phyloP scores from a whole-genome alignment of 1,140 invertebrate genomes.

The Trichonephila clavipes region DNA sequence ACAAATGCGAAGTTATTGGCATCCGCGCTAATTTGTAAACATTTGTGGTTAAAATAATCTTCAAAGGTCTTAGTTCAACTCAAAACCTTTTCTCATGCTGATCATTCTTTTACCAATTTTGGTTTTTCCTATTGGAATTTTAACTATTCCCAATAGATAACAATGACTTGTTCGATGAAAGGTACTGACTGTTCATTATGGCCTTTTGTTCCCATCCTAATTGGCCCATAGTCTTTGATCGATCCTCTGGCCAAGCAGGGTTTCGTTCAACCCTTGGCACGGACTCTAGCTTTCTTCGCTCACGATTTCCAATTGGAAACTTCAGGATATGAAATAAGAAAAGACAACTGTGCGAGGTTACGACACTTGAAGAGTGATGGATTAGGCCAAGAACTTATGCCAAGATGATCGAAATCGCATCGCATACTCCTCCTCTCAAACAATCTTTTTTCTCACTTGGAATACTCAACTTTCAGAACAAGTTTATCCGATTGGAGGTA shows the following conservation, averaged over 20 bases:
- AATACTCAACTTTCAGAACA: no score
- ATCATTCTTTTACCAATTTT: no score
- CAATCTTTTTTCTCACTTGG: background rate
- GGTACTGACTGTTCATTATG: background rate
- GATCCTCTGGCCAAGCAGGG: background rate
- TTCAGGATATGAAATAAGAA: background rate
- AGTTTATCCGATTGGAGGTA: no score
- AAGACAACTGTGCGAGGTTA: constrained; percentile 1
- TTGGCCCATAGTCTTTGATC: background rate
- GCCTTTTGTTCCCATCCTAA: background rate
- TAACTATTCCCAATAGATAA: no score
- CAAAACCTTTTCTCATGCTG: no score
- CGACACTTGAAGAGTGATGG: constrained; percentile 25
- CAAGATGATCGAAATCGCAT: background rate
- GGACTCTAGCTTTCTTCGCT: background rate
- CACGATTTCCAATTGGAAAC: background rate
- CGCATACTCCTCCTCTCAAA: background rate
- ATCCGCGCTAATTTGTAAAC: no score
- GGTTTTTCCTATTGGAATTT: no score
- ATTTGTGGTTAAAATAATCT: no score
- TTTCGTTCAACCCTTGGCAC: background rate
- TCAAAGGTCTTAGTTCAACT: no score
- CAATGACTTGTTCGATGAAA: background rate
- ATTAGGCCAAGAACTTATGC: background rate
- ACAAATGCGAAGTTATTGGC: no score